Base-by-base conservation (phyloP, 2,797 vertebrate species). In the Hylomyscus alleni region DNA sequence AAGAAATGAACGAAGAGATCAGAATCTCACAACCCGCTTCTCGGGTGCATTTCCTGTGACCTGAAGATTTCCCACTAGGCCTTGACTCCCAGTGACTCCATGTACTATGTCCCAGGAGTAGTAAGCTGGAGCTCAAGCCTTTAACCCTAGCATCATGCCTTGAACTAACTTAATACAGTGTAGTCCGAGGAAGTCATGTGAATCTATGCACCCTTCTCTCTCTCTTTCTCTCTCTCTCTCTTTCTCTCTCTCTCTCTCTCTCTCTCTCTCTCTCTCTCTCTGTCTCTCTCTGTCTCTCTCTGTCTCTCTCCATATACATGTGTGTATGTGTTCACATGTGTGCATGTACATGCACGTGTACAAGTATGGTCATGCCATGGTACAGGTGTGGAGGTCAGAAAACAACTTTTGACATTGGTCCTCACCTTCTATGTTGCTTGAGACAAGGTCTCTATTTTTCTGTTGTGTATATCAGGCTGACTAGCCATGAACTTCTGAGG, bases 191-290 rank as follows among this genome's bases (percentile, higher is more conserved):
- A 80, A 37, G 69, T 87, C 40, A 83, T 3, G 44, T 65, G 34
- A 85, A 89, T 97, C 88, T 26, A 44, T 62, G 50, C 92, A 92
- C 97, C 82, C 89, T 97, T 97, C 98, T 75, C 72, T 65, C 58
- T 60, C 58, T 60, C 22, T 60, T 22, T 60, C 58, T 60, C 58
- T 60, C 58, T 62, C 20, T 58, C 20, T 58, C 56, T 58, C 56
- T 56, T 20, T 58, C 56, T 73, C 7, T 44, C 22, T 75, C 37
- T 75, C 8, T 26, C n/a, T 20, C 19, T 58, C 56, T 58, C 15
- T 56, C 54, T 37, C 6, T 97, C 98, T 75, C 72, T 65, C 58
- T 60, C 58, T 60, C 7, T 60, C 20, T 58, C 56, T 58, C 56
- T 56, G 20, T 58, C 56, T 73, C 7, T 44, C 22, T 75, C 37